Evolutionary conservation across 2,888 invertebrate species (phyloP).

Genomic region (Spodoptera picta): DNA sequence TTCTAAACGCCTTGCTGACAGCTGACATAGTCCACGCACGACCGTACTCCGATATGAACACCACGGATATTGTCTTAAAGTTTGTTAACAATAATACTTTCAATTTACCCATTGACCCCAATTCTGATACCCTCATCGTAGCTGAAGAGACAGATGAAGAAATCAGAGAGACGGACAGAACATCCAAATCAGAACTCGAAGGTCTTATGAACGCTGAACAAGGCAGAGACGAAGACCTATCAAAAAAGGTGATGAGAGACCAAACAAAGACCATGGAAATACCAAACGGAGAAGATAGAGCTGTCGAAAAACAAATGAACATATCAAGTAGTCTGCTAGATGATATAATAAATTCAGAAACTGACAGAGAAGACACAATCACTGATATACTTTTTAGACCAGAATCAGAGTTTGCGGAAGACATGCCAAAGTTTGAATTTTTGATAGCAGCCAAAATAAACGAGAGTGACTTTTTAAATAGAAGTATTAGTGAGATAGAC

Average conservation of each 20-base stretch:
- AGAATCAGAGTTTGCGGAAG: constrained; percentile 75
- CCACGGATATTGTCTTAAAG: constrained; percentile 73
- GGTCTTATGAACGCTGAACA: constrained; percentile 80
- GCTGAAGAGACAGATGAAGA: constrained; percentile 67
- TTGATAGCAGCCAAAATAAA: constrained; percentile 80
- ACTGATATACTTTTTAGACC: constrained; percentile 82
- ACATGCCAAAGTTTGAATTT: constrained; percentile 82
- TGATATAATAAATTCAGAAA: constrained; percentile 84
- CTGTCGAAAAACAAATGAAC: constrained; percentile 77
- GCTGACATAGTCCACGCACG: constrained; percentile 79
- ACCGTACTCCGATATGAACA: constrained; percentile 72
- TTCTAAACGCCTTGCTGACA: constrained; percentile 77
- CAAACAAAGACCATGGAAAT: constrained; percentile 64
- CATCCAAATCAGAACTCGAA: constrained; percentile 77
- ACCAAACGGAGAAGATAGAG: constrained; percentile 68
- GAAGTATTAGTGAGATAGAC: constrained; percentile 65
- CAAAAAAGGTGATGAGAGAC: constrained; percentile 69
- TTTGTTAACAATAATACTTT: constrained; percentile 75
- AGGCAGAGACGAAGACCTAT: constrained; percentile 77
- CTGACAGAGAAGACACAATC: constrained; percentile 81
- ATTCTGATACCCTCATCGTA: constrained; percentile 82
- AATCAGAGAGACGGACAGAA: constrained; percentile 72
- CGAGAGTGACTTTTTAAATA: constrained; percentile 71
- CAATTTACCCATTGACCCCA: constrained; percentile 77
- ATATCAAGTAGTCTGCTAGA: constrained; percentile 83